A percentile compares a stretch with the other conserved stretches of the same genome.
Conservation (phyloP, 2,888 invertebrate genomes). For the Encarsia formosa region DNA sequence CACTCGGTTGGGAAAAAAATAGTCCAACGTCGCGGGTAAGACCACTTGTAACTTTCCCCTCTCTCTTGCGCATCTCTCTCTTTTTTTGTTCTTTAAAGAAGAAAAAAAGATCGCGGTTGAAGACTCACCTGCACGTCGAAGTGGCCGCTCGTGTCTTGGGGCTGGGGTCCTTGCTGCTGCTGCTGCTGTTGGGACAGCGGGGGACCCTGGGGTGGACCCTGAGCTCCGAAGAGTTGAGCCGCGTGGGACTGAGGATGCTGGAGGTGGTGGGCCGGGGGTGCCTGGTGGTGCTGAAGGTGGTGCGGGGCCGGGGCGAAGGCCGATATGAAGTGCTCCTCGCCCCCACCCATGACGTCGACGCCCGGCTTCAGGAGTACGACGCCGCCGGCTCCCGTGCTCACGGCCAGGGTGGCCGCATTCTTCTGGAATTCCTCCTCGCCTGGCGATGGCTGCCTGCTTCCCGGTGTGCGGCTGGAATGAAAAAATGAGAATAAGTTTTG, state of each 20-base stretch:
- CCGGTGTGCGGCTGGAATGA: slow-evolving; percentile 76
- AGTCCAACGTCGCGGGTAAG: too few relatives aligned
- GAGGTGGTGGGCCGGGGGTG: slow-evolving; percentile 52
- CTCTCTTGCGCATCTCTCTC: not conserved
- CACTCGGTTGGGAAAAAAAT: too few relatives aligned
- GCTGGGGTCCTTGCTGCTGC: slow-evolving; percentile 49
- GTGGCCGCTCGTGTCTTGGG: slow-evolving; percentile 46
- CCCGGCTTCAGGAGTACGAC: slow-evolving; percentile 57
- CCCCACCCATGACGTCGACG: slow-evolving; percentile 47
- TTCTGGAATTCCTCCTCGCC: slow-evolving; percentile 76
- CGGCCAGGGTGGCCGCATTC: slow-evolving; percentile 51
- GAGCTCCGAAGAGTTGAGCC: slow-evolving; percentile 53
- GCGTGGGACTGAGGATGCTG: slow-evolving; percentile 55
- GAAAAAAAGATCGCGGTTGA: not conserved
- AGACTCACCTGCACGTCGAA: slow-evolving; percentile 48
- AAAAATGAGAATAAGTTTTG: too few relatives aligned
- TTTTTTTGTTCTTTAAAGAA: not conserved
- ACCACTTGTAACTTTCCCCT: not conserved
- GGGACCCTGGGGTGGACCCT: slow-evolving; percentile 47
- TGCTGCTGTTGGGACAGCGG: slow-evolving; percentile 49
- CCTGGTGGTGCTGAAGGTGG: slow-evolving; percentile 55
- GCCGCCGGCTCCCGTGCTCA: slow-evolving; percentile 49
- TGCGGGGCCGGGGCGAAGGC: slow-evolving; percentile 53
- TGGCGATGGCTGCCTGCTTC: slow-evolving; percentile 88
- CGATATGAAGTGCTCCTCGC: slow-evolving; percentile 49